phyloP scores from a whole-genome alignment of 2,113 vertebrate species.

The Toxotes chatareus region DNA sequence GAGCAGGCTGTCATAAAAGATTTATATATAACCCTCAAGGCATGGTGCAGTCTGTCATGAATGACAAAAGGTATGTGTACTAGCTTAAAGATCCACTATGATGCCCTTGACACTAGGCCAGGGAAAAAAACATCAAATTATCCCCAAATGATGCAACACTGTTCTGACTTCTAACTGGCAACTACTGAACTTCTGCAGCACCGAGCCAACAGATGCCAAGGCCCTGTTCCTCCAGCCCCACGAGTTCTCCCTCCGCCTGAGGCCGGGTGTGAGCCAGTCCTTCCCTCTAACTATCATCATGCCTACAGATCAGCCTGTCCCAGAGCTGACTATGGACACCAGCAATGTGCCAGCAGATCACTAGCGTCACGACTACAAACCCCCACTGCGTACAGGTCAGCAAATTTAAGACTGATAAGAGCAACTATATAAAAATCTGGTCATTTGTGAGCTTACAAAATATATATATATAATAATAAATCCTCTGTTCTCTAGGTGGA shows the following conservation, averaged over 20 bases:
- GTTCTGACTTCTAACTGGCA: background rate
- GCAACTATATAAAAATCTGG: too few species aligned
- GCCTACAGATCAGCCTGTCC: constrained; percentile 19
- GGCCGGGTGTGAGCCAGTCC: constrained; percentile 59
- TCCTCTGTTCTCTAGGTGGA: constrained; percentile 29
- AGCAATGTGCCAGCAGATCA: constrained; percentile 41
- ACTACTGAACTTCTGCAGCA: constrained; percentile 17
- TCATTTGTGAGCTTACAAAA: background rate
- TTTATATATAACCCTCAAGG: constrained; percentile 55
- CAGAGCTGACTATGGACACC: constrained; percentile 40
- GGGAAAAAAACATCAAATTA: background rate
- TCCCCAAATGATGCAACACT: background rate
- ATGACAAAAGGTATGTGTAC: constrained; percentile 52
- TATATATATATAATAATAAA: background rate
- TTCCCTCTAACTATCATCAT: constrained; percentile 53
- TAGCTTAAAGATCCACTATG: background rate
- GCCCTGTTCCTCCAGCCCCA: constrained; percentile 56
- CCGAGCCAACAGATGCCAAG: background rate
- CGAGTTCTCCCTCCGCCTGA: constrained; percentile 48
- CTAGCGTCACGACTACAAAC: constrained; percentile 10
- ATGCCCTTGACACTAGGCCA: background rate
- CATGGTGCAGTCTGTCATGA: constrained; percentile 23
- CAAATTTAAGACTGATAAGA: background rate
- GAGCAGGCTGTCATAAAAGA: constrained; percentile 32
- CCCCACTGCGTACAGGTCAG: constrained; percentile 29